These are phyloP conservation scores for Linnaemya tessellans DNA, from an alignment of 2,888 invertebrate species.

Conservation along the genomic window DNA sequence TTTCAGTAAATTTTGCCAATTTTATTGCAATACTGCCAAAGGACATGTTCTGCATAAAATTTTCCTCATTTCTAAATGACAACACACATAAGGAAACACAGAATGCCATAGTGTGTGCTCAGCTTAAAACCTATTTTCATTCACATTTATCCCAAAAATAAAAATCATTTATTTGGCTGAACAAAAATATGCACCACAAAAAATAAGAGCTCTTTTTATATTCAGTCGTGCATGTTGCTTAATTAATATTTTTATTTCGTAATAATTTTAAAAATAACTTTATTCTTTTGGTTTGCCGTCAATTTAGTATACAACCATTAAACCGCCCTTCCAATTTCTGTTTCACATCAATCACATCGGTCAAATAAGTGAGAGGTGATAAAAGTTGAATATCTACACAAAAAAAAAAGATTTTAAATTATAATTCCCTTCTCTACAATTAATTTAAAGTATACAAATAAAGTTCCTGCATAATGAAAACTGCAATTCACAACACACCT, in stretches of 20 bases:
- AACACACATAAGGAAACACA: no score
- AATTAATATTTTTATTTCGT: neutral
- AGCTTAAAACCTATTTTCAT: no score
- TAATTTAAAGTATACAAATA: conserved; percentile 44
- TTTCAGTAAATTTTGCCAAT: no score
- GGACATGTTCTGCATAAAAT: no score
- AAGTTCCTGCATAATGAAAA: conserved; percentile 30
- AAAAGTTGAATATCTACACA: conserved; percentile 28
- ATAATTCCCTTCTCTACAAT: conserved; percentile 61
- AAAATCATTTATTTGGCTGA: no score
- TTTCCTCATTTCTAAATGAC: no score
- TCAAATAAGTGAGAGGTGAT: conserved; percentile 53
- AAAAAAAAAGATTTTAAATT: conserved; percentile 38
- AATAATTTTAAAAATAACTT: neutral
- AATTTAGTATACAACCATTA: neutral
- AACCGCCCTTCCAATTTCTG: conserved; percentile 15
- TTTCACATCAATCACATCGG: conserved; percentile 30
- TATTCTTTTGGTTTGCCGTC: neutral
- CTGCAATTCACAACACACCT: conserved; percentile 59
- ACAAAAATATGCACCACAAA: no score
- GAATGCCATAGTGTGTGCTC: no score
- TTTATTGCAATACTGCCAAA: no score
- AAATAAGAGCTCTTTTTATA: no score
- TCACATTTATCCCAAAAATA: no score
- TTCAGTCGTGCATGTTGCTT: no score